phyloP scores from a whole-genome alignment of 2,797 vertebrate genomes.

The Acanthiza pusilla region DNA sequence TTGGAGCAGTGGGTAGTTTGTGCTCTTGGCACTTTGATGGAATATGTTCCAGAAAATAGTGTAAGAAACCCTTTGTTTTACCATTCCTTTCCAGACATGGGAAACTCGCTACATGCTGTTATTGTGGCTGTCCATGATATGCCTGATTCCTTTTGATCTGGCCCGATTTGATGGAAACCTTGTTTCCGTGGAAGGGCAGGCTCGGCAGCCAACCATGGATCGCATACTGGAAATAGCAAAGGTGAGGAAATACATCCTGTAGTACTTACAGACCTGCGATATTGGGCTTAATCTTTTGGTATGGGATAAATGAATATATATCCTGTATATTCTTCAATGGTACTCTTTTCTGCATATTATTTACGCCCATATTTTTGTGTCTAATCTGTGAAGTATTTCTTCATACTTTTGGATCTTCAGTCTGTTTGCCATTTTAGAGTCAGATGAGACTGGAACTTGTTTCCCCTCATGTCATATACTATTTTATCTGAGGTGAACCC shows the following conservation, averaged over 20 bases:
- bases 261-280: not conserved
- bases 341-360: not conserved
- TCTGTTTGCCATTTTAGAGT: not conserved
- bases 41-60: not conserved
- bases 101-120: conserved; percentile 94
- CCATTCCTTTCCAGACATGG: conserved; percentile 82
- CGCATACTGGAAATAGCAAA: conserved; percentile 86
- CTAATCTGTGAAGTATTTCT: not conserved
- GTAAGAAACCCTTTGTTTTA: not conserved
- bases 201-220: conserved; percentile 83
- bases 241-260: conserved; percentile 58
- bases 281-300: not conserved
- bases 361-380: not conserved
- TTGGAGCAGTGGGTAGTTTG: not conserved
- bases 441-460: not conserved
- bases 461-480: not conserved
- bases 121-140: conserved; percentile 93
- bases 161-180: conserved; percentile 87
- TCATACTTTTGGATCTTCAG: not conserved
- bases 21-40: not conserved
- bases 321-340: accelerated
- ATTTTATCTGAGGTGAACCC: not conserved
- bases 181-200: conserved; percentile 48
- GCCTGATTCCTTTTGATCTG: conserved; percentile 95
- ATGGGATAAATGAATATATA: not conserved